These are phyloP conservation scores for Invenusta paracnida DNA, from an alignment of 2,888 invertebrate species.

Conservation along the genomic window DNA sequence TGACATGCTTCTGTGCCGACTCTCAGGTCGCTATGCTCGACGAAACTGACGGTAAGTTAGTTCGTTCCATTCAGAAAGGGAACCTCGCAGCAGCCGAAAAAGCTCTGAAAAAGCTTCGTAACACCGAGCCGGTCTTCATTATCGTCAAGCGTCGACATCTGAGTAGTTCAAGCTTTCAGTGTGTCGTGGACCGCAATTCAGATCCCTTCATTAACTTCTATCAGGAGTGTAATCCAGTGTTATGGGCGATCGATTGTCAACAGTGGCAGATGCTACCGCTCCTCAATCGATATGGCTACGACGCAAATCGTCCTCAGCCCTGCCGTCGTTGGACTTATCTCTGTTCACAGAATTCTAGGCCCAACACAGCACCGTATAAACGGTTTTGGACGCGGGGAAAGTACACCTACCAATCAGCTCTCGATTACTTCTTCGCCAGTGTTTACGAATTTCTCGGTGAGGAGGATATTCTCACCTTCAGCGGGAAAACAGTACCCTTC, in stretches of 20 bases:
- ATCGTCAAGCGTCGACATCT: constrained; percentile 24
- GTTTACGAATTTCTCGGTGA: constrained; percentile 41
- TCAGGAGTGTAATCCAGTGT: constrained; percentile 42
- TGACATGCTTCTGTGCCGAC: constrained; percentile 7
- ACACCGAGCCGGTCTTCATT: neutral
- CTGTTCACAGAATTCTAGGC: constrained; percentile 24
- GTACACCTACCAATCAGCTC: constrained; percentile 41
- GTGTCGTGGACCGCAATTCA: constrained; percentile 8
- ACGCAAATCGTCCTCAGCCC: constrained; percentile 34
- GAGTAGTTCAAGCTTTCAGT: neutral
- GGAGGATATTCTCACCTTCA: neutral
- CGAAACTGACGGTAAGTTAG: neutral
- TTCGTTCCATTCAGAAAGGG: constrained; percentile 16
- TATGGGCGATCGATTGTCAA: constrained; percentile 43
- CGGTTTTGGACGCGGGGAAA: constrained; percentile 40
- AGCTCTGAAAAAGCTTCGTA: neutral
- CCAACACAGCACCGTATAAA: constrained; percentile 40
- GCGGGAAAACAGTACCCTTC: neutral
- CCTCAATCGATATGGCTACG: constrained; percentile 35
- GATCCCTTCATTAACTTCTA: constrained; percentile 41
- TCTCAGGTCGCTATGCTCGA: neutral
- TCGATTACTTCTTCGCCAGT: constrained; percentile 42
- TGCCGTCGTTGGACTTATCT: constrained; percentile 41
- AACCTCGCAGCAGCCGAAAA: neutral
- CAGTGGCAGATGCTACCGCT: constrained; percentile 43